A percentile compares a stretch with the other conserved stretches of the same genome.
phyloP scores from a whole-genome alignment of 2,113 vertebrate genomes.

The Otus sunia region DNA sequence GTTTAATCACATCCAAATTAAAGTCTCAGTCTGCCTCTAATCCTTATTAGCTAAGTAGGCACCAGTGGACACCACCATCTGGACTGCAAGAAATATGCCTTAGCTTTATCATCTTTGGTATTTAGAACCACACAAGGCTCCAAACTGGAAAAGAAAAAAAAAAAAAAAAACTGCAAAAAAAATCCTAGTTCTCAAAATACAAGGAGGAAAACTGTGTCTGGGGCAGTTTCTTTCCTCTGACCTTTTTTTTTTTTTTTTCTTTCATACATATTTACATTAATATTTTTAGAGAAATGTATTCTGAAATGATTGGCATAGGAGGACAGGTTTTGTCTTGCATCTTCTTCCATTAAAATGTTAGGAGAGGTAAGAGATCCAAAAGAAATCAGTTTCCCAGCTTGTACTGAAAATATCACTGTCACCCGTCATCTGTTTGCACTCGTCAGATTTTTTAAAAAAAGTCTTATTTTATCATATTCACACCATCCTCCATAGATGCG shows the following conservation, averaged over 20 bases:
- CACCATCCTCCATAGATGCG: slow-evolving; percentile 74
- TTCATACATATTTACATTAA: slow-evolving; percentile 61
- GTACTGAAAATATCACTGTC: slow-evolving; percentile 83
- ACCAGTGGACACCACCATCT: slow-evolving; percentile 47
- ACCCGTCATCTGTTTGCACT: slow-evolving; percentile 80
- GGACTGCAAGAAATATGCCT: slow-evolving; percentile 43
- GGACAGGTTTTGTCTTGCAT: slow-evolving; percentile 77
- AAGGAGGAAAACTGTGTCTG: neutral
- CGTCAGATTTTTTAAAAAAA: slow-evolving; percentile 74
- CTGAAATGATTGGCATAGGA: slow-evolving; percentile 75
- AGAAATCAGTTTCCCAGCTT: slow-evolving; percentile 80
- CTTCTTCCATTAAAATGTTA: slow-evolving; percentile 74
- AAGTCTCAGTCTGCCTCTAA: slow-evolving; percentile 22
- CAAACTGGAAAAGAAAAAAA: neutral
- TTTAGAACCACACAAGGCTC: slow-evolving; percentile 42
- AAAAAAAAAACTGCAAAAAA: neutral
- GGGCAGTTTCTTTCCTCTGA: neutral
- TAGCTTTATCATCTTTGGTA: slow-evolving; percentile 52
- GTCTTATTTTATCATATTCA: slow-evolving; percentile 80
- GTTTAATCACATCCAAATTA: neutral
- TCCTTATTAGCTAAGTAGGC: slow-evolving; percentile 20
- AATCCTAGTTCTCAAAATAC: neutral
- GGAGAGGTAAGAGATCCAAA: slow-evolving; percentile 76
- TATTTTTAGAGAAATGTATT: slow-evolving; percentile 75
- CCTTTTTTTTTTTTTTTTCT: neutral